Base-by-base conservation (phyloP, 2,888 invertebrate species). In the Lithophane leautieri region DNA sequence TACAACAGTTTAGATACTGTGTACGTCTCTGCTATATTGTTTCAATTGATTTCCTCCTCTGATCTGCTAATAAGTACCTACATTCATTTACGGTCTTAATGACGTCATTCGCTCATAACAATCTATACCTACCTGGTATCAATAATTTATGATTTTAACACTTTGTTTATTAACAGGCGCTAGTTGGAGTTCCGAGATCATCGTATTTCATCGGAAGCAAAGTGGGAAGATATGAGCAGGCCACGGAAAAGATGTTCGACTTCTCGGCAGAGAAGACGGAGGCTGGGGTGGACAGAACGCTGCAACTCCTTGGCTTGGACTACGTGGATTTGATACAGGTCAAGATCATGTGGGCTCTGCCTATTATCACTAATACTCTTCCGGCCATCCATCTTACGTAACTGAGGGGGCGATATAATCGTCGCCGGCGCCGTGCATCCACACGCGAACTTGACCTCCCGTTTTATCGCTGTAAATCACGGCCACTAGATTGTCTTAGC, bases 271-370 rank as follows among this genome's bases (percentile, higher is more conserved):
- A 98, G 88, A 98, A 97, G 92, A 98, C 98, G 0, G 96, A 97
- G 8, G 96, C 97, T 74, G 98, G 98, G 88, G 97, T 99, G 16
- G 97, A 98, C 73, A 97, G 97, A 71, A 99, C 99, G 82, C 96
- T 99, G 66, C 91, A 97, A 76, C 95, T 97, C 25, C 96, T 99
- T 22, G 97, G 98, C 0, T 89, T 99, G 76, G 97, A 98, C 79
- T 99, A 98, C 92, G 97, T 99, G 0, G 99, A 99, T 92, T 94
- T 99, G 44, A 97, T 99, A 90, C 99, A 99, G 97, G 99, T 99
- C 56, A 60, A 50, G 34, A 61, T 14, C 56, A 71, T 58, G 56
- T 56, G 62, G 44, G 67, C 62, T 40, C 22, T 50, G 67, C n/a
- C 56, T 47, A 69, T 83, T 66, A 52, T 52, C 34, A 47, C 47